phyloP scores from a whole-genome alignment of 1,140 invertebrate species.

The Platyscapa corneri region DNA sequence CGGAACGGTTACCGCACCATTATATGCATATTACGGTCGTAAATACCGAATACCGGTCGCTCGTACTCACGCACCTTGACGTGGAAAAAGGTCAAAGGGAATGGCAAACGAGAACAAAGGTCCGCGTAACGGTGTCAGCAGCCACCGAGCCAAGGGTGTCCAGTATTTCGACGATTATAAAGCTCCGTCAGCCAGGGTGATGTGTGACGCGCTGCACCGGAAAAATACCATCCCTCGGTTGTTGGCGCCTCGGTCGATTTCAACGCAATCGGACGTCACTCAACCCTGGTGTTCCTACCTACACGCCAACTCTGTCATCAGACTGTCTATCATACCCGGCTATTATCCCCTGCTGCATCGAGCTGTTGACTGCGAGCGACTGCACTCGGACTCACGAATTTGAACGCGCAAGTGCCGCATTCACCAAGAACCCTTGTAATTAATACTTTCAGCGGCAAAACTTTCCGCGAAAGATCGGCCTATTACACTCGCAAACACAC shows the following conservation, averaged over 20 bases:
- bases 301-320: slow-evolving; percentile 28
- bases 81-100: no score
- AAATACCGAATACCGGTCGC: no score
- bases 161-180: not conserved
- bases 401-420: no score
- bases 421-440: not conserved
- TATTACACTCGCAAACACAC: no score
- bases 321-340: slow-evolving; percentile 26
- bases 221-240: not conserved
- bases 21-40: no score
- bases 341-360: slow-evolving; percentile 24
- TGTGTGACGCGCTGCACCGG: not conserved
- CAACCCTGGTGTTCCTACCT: slow-evolving; percentile 11
- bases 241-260: not conserved
- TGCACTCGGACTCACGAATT: not conserved
- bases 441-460: no score
- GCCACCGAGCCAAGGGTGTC: not conserved
- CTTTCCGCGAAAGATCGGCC: no score
- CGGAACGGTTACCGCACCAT: no score
- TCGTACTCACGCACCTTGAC: no score
- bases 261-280: not conserved
- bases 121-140: not conserved
- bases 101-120: no score
- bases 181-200: not conserved
- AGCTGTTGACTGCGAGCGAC: not conserved